Percentiles rank a stretch among this genome's conserved stretches.
phyloP scores from a whole-genome alignment of 2,113 vertebrate species.

The Stegostoma tigrinum region DNA sequence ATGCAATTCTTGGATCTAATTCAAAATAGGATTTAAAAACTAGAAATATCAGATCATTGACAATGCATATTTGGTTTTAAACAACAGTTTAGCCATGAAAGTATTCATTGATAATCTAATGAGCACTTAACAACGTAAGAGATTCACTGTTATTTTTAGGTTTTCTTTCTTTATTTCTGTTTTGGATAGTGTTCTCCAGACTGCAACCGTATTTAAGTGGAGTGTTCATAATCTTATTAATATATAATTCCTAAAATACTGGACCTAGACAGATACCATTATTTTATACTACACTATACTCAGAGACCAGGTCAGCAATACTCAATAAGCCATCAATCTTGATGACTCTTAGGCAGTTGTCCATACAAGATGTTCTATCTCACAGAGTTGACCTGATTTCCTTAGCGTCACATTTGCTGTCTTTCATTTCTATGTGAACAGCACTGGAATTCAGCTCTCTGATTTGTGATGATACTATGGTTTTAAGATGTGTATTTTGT shows the following conservation, averaged over 20 bases:
- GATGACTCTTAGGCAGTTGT: too few relatives aligned
- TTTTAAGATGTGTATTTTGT: too few relatives aligned
- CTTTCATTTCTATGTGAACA: neutral
- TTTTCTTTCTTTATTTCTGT: neutral
- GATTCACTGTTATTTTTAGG: too few relatives aligned
- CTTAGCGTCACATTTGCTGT: neutral
- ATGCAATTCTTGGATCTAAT: neutral
- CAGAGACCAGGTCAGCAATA: neutral
- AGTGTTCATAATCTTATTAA: neutral
- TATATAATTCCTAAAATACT: neutral
- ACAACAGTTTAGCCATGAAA: neutral
- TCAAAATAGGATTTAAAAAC: neutral
- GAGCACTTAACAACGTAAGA: neutral
- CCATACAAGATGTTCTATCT: neutral
- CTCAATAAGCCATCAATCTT: neutral
- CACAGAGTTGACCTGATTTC: neutral
- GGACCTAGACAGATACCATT: neutral
- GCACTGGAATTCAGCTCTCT: neutral
- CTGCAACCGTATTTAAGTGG: neutral
- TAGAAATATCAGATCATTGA: neutral
- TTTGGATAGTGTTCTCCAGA: neutral
- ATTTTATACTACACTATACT: neutral
- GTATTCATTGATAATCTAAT: neutral
- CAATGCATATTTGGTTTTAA: constrained; percentile 3
- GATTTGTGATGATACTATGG: too few relatives aligned